Evolutionary conservation across 1,140 invertebrate species (phyloP).

Genomic region (Micrasema minimum): DNA sequence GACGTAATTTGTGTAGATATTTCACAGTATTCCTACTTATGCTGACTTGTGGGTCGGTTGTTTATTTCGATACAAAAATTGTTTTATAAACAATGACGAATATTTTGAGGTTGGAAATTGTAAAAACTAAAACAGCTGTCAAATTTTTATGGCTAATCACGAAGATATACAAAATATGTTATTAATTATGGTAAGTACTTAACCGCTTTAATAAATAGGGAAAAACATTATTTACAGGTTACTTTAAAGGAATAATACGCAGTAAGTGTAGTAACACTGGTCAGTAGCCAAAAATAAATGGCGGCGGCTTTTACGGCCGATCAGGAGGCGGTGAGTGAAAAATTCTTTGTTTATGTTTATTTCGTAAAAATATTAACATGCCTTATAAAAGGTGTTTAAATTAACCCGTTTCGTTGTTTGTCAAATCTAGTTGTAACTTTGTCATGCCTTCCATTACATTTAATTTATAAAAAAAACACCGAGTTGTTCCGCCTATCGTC

Average conservation of each 20-base stretch:
- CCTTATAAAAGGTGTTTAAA: constrained; percentile 6
- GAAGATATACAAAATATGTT: too few species aligned
- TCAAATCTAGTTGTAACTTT: constrained; percentile 6
- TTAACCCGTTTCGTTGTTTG: neutral
- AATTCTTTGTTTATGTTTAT: constrained; percentile 52
- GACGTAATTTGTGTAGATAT: too few species aligned
- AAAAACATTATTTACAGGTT: too few species aligned
- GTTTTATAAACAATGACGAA: too few species aligned
- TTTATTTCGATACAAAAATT: too few species aligned
- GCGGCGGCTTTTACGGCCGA: constrained; percentile 75
- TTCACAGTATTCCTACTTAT: too few species aligned
- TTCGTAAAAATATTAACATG: constrained; percentile 16
- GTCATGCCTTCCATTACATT: constrained; percentile 21
- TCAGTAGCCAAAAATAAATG: constrained; percentile 68
- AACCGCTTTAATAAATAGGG: too few species aligned
- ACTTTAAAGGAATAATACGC: constrained; percentile 32
- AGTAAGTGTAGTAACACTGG: constrained; percentile 6
- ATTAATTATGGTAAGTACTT: too few species aligned
- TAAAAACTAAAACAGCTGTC: too few species aligned
- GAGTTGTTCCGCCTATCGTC: constrained; percentile 34
- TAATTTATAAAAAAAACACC: constrained; percentile 34
- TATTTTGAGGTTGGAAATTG: too few species aligned
- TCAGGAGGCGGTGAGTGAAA: constrained; percentile 74
- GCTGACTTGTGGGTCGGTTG: too few species aligned
- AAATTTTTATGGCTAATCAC: too few species aligned